Conservation (phyloP, 2,888 invertebrate genomes). For the Neelides folsomi region DNA sequence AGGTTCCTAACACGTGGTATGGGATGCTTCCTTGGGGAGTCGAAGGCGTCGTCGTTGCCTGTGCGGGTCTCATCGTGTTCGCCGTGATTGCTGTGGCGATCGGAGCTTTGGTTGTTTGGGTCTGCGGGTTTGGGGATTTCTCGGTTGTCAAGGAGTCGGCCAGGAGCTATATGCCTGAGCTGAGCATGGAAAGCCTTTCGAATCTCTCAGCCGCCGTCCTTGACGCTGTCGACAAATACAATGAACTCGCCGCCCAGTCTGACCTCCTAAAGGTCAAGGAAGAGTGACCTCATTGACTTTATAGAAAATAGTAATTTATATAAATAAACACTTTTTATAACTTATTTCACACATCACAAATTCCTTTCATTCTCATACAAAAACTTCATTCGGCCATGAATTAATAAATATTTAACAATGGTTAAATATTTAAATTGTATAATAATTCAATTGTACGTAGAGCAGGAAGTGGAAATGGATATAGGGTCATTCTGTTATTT, state of each 20-base stretch:
- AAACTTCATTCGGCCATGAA: background rate
- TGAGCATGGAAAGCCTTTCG: conserved; percentile 22
- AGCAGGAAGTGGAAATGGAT: too few species aligned
- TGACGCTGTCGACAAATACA: conserved; percentile 30
- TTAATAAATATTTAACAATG: background rate
- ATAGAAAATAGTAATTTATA: background rate
- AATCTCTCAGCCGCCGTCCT: conserved; percentile 24
- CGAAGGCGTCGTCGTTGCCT: conserved; percentile 32
- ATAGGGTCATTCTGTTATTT: too few species aligned
- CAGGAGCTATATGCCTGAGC: conserved; percentile 21
- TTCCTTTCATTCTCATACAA: background rate
- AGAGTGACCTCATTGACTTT: background rate
- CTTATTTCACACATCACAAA: background rate
- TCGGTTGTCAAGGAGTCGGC: conserved; percentile 30
- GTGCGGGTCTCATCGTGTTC: conserved; percentile 31
- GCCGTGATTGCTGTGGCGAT: conserved; percentile 29
- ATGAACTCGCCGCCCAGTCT: conserved; percentile 13
- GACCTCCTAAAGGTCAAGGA: background rate
- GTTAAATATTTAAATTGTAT: background rate
- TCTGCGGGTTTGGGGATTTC: conserved; percentile 29
- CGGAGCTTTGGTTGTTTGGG: conserved; percentile 29
- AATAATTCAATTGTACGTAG: too few species aligned
- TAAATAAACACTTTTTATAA: too few species aligned
- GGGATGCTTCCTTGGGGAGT: conserved; percentile 33
- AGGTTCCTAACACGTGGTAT: conserved; percentile 33